Conservation (phyloP, 23 tunicate genomes). For the Halocynthia roretzi region DNA sequence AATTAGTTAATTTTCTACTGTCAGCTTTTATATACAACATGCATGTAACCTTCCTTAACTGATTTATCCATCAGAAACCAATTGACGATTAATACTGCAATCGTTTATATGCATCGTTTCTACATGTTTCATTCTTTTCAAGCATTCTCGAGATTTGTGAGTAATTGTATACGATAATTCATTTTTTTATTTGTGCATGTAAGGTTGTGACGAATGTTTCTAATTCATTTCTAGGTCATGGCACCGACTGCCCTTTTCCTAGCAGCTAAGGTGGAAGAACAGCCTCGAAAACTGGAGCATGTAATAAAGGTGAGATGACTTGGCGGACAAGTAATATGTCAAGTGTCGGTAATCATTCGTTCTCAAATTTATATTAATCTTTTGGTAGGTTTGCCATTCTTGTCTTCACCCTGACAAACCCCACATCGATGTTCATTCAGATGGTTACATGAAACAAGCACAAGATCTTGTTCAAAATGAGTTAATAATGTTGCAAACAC, state of each 20-base stretch:
- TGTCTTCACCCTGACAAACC: constrained; percentile 93
- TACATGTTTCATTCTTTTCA: constrained; percentile 93
- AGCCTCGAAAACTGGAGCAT: constrained; percentile 95
- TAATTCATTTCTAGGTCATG: constrained; percentile 43
- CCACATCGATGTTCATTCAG: constrained; percentile 59
- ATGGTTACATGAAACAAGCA: constrained; percentile 69
- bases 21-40: too few species aligned
- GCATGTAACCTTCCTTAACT: background rate
- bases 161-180: constrained; percentile 1
- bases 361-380: background rate
- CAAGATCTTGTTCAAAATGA: constrained; percentile 88
- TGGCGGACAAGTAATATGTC: background rate
- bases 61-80: constrained; percentile 66
- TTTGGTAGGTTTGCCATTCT: constrained; percentile 55
- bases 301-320: constrained; percentile 65
- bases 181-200: too few species aligned
- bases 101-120: constrained; percentile 96
- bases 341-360: background rate
- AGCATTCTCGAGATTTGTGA: constrained; percentile 73
- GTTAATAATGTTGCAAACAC: constrained; percentile 82
- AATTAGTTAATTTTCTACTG: too few species aligned
- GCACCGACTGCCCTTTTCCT: constrained; percentile 93
- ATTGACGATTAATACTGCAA: constrained; percentile 92
- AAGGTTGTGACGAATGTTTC: too few species aligned
- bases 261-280: constrained; percentile 99